Conservation (phyloP, 2,797 vertebrate genomes). For the Phoxinus dragarum region DNA sequence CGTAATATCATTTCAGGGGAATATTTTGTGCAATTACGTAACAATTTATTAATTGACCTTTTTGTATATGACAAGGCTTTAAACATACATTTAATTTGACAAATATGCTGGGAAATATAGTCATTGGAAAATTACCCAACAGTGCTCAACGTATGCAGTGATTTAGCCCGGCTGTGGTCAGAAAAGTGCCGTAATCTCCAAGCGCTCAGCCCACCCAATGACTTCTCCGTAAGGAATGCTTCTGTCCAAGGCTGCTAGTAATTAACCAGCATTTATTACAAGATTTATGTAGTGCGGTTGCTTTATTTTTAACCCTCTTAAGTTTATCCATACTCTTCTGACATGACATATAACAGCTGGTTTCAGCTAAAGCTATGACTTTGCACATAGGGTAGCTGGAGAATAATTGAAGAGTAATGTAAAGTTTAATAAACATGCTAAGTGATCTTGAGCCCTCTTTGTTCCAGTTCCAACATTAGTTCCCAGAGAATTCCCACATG, state of each 20-base stretch:
- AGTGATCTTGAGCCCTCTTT: constrained; percentile 71
- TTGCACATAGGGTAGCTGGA: constrained; percentile 49
- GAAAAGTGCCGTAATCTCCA: constrained; percentile 56
- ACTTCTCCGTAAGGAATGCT: constrained; percentile 60
- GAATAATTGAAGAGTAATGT: constrained; percentile 67
- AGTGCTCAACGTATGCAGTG: background rate
- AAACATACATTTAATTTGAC: background rate
- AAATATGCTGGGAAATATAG: background rate
- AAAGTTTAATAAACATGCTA: constrained; percentile 72
- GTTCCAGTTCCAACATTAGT: constrained; percentile 73
- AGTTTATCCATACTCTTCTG: constrained; percentile 60
- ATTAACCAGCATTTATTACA: constrained; percentile 65
- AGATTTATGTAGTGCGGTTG: constrained; percentile 64
- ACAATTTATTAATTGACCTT: constrained; percentile 39
- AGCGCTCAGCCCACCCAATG: constrained; percentile 61
- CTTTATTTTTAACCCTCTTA: constrained; percentile 55
- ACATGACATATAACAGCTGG: constrained; percentile 70
- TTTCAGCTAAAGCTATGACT: constrained; percentile 62
- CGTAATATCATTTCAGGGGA: constrained; percentile 43
- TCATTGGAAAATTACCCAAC: background rate
- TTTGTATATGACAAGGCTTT: constrained; percentile 35
- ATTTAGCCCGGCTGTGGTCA: constrained; percentile 47
- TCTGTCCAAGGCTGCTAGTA: constrained; percentile 57
- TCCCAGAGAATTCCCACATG: constrained; percentile 69
- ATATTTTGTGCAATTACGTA: constrained; percentile 43